These are phyloP conservation scores for Zeugodacus cucurbitae DNA, from an alignment of 1,140 invertebrate genomes.

Conservation along the genomic window DNA sequence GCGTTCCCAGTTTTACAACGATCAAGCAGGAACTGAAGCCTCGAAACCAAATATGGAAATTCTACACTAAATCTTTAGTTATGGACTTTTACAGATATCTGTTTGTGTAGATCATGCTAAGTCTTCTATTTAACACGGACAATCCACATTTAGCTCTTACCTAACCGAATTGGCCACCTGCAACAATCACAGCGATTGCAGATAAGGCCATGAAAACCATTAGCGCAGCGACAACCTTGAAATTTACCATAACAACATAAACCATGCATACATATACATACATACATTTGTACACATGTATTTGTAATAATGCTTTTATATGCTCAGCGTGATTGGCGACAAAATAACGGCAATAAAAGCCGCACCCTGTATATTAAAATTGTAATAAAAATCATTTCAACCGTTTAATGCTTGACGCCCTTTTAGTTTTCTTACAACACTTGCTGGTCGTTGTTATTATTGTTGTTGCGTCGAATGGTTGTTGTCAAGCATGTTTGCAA, in stretches of 20 bases:
- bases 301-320: neutral
- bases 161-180: neutral
- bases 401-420: neutral
- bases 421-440: neutral
- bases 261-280: neutral
- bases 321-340: neutral
- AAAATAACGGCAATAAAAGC: constrained; percentile 7
- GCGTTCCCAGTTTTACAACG: no score
- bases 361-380: constrained; percentile 31
- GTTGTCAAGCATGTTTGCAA: neutral
- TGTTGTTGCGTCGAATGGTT: neutral
- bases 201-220: neutral
- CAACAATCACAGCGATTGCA: constrained; percentile 11
- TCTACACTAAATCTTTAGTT: neutral
- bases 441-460: neutral
- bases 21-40: no score
- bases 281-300: neutral
- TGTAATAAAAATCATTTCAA: neutral
- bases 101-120: neutral
- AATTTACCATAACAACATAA: neutral
- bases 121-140: neutral
- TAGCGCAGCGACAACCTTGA: neutral
- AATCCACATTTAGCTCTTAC: neutral
- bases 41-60: neutral
- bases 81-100: neutral